phyloP scores from a whole-genome alignment of 1,140 invertebrate species.

The Drosophila trapezifrons region DNA sequence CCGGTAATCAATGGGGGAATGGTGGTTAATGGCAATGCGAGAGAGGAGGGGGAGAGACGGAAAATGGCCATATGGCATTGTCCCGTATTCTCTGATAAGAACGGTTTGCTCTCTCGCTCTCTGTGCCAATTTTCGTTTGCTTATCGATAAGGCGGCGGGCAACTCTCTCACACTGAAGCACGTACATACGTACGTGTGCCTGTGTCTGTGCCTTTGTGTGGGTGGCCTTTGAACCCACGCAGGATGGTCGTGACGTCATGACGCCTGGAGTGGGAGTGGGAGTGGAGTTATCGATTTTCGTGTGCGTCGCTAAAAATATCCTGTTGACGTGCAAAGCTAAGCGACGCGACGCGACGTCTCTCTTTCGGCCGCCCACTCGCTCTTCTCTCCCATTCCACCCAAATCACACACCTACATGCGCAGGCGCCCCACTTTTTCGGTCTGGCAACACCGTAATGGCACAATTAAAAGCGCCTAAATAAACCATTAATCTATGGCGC shows the following conservation, averaged over 20 bases:
- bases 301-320: constrained; percentile 36
- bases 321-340: constrained; percentile 32
- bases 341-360: not conserved
- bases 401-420: constrained; percentile 18
- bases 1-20: constrained; percentile 11
- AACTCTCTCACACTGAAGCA: not conserved
- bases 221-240: constrained; percentile 20
- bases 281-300: constrained; percentile 35
- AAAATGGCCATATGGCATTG: constrained; percentile 25
- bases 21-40: not conserved
- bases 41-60: not conserved
- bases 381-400: not conserved
- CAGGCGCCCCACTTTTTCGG: constrained; percentile 39
- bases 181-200: not conserved
- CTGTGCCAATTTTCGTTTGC: constrained; percentile 27
- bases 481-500: constrained; percentile 20
- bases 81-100: constrained; percentile 25
- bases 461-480: constrained; percentile 33
- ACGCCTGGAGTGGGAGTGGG: constrained; percentile 8
- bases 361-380: constrained; percentile 7
- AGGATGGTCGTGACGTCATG: constrained; percentile 33
- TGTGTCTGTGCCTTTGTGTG: constrained; percentile 1
- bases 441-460: constrained; percentile 39
- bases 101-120: constrained; percentile 11
- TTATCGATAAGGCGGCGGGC: constrained; percentile 20